Evolutionary conservation across 2,888 invertebrate genomes (phyloP), one percentile per base, ranked within the genome.

Genomic region (Gastracanthus pulcherrimus): DNA sequence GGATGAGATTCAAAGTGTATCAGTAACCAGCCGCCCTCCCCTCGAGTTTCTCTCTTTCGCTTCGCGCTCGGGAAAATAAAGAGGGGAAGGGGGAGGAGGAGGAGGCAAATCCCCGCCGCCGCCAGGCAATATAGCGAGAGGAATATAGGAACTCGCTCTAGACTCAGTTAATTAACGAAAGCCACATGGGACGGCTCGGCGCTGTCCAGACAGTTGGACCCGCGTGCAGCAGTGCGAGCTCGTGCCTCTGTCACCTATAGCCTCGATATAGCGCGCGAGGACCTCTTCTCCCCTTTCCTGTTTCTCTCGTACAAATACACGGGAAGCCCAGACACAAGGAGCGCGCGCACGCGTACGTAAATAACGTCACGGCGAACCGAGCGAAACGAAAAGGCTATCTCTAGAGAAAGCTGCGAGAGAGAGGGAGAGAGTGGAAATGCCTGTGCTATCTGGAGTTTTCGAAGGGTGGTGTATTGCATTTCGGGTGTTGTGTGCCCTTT

Each of bases 151-250:
- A 88, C 85, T 83, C 87, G 83, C 87, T n/a, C n/a, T 84, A 86
- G 88, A 89, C 86, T 89, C 88, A 88, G 89, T 90, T 90, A 90
- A 88, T 88, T 88, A 90, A 90, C 89, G 89, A 88, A 89, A 88
- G 86, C 88, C 89, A 89, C 90, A 88, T 88, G 90, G 90, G 89
- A 89, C 88, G 81, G 74, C 64, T 78, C 19, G n/a, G n/a, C 51
- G 7, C 51, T 23, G 51, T 51, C 23, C 51, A 23, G 23, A 23
- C 51, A 41, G 5, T 13, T 31, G 1, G 13, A 51, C 51, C 26
- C 55, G 55, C 4, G 55, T 55, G 23, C 55, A 55, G 55, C 55
- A 23, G 26, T 55, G 55, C 26, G 23, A 55, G n/a, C n/a, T n/a
- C n/a, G n/a, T n/a, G n/a, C n/a, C n/a, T n/a, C n/a, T n/a, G n/a